Base-by-base conservation (phyloP, 2,888 invertebrate genomes). In the Pseudoips prasinana region DNA sequence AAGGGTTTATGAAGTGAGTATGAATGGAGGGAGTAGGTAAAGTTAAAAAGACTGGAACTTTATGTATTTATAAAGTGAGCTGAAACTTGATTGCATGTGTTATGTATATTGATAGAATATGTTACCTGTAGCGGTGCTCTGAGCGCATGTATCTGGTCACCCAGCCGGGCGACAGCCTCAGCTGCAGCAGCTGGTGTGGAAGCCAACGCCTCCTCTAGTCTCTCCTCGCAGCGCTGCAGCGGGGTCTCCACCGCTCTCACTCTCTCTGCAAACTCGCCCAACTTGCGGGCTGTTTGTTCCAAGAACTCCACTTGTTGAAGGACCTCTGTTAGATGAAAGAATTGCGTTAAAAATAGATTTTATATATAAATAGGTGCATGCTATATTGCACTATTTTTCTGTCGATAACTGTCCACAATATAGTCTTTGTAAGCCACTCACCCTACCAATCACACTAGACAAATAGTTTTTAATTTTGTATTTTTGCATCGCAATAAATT, bases 191-290 rank as follows among this genome's bases (percentile, higher is more conserved):
- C 59, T 0, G 56, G 56, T 91, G 71, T 93, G 90, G 58, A 95
- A 90, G 30, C 94, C 74, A 56, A 94, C 91, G 90, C 81, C 3
- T 79, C 77, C 1, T 44, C 43, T 7, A 88, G 66, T 46, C 95
- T 93, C 80, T 98, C 97, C 81, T 98, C 97, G 75, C 96, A 96
- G 37, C 97, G 92, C 64, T 95, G 94, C 37, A 98, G 90, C 2
- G 94, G 92, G 39, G 96, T 94, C 52, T 94, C 94, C n/a, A 97
- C 90, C 34, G 95, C 96, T 20, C 96, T 91, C 7, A 96, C 87
- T 40, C 94, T 94, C 66, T 98, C 98, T 27, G 92, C 92, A 70
- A 97, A 96, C 58, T 97, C 96, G 31, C 93, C 92, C 33, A 98
- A 87, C 52, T 94, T 93, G 35, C 95, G 92, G 0, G 94, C 92